Evolutionary conservation across 1,140 invertebrate species (phyloP).

Genomic region (Theocolax elegans): DNA sequence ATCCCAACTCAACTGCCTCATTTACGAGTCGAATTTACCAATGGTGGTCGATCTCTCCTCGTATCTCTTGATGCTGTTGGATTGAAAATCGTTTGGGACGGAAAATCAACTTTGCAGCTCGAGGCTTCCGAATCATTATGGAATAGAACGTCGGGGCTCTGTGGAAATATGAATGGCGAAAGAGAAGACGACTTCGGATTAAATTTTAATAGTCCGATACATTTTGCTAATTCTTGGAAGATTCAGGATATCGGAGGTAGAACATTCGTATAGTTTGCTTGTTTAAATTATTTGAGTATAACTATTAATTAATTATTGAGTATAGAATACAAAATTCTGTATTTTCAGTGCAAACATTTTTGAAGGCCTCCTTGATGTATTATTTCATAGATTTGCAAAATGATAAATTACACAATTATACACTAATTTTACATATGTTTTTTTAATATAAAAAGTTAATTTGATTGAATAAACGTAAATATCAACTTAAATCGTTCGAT

Average conservation of each 20-base stretch:
- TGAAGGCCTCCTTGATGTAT: too few relatives aligned
- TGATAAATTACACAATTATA: too few relatives aligned
- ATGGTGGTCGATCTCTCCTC: slow-evolving; percentile 71
- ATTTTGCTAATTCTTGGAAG: slow-evolving; percentile 77
- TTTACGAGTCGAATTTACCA: slow-evolving; percentile 75
- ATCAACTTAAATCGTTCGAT: neutral
- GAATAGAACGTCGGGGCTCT: slow-evolving; percentile 84
- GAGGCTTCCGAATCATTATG: slow-evolving; percentile 77
- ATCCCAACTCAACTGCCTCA: slow-evolving; percentile 78
- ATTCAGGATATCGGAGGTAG: slow-evolving; percentile 74
- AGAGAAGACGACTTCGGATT: slow-evolving; percentile 75
- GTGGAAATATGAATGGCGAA: slow-evolving; percentile 81
- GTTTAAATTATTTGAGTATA: neutral
- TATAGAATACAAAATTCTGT: too few relatives aligned
- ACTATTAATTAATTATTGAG: neutral
- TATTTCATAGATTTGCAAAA: too few relatives aligned
- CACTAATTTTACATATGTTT: too few relatives aligned
- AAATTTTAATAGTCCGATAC: slow-evolving; percentile 74
- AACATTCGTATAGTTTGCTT: slow-evolving; percentile 21
- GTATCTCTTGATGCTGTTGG: slow-evolving; percentile 76
- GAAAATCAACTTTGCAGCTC: slow-evolving; percentile 66
- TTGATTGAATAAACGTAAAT: neutral
- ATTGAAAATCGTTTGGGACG: slow-evolving; percentile 81
- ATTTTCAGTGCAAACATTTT: too few relatives aligned
- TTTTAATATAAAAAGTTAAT: too few relatives aligned